Base-by-base conservation (phyloP, 2,888 invertebrate species). In the Ditylenchus weischeri region DNA sequence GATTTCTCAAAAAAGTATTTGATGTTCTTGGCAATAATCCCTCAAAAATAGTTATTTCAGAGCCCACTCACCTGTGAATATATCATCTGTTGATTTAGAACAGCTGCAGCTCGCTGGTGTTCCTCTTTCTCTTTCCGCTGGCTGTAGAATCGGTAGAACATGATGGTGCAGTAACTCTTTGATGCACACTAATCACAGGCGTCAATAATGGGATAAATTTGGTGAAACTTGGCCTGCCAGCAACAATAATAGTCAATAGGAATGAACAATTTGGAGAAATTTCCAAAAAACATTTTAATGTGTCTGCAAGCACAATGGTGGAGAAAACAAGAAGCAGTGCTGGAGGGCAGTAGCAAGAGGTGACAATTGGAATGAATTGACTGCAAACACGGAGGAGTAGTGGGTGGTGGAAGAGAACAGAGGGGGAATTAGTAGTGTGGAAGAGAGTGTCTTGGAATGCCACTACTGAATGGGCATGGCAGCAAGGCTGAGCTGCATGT, bases 81-180 rank as follows among this genome's bases (percentile, higher is more conserved):
- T 69, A 80, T 80, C 80, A 80, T 80, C 4, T 48, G 68, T 49
- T 66, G 50, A 21, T 57, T 59, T 15, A 62, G 18, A 19, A 23
- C 43, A 21, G 58, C 58, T 18, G 58, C 64, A n/a, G 58, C 43
- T n/a, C 38, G 50, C 23, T 29, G 57, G 19, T 35, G 18, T 19
- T 60, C 54, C 6, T 36, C 51, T 43, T 66, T 66, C 35, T 59
- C 59, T n/a, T 50, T 68, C 4, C 68, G 68, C 19, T 50, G 51
- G 49, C 62, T 62, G 48, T 68, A 68, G 47, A 68, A 68, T 7
- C 66, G 58, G 60, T 68, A 68, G 66, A 68, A 68, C 68, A 68
- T 68, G 38, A 5, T 65, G 38, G 21, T 23, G 21, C 6, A 4
- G 29, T 29, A 19, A 21, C 6, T 18, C 50, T 54, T 18, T 7